Evolutionary conservation across 1,140 invertebrate species (phyloP).

Genomic region (Philopotamus ludificatus): DNA sequence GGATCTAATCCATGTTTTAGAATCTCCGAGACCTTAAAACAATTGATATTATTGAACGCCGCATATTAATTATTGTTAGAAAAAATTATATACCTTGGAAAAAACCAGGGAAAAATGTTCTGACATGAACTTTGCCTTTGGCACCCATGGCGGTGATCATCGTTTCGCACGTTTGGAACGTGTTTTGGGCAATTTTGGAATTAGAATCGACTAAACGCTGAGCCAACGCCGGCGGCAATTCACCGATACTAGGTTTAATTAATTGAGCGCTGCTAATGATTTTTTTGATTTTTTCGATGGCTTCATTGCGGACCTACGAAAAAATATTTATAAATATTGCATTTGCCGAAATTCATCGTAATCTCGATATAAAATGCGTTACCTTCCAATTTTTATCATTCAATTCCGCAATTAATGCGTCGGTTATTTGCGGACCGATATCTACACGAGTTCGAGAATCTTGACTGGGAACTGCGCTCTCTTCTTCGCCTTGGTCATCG

Average conservation of each 20-base stretch:
- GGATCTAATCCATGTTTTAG: constrained; percentile 72
- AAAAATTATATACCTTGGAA: constrained; percentile 66
- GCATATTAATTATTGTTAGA: constrained; percentile 1
- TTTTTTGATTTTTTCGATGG: constrained; percentile 72
- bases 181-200: constrained; percentile 82
- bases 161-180: constrained; percentile 77
- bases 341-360: too few relatives aligned
- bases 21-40: constrained; percentile 60
- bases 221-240: constrained; percentile 75
- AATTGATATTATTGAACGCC: neutral
- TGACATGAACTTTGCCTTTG: constrained; percentile 75
- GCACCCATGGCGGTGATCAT: constrained; percentile 80
- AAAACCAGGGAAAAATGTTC: constrained; percentile 80
- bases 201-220: constrained; percentile 83
- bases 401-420: constrained; percentile 76
- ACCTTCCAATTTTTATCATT: constrained; percentile 94
- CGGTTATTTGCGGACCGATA: constrained; percentile 83
- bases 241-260: constrained; percentile 79
- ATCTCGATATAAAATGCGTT: constrained; percentile 1
- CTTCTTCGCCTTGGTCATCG: constrained; percentile 57
- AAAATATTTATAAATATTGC: neutral
- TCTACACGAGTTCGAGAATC: constrained; percentile 77
- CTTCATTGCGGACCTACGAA: constrained; percentile 76
- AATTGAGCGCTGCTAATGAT: constrained; percentile 76
- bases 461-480: constrained; percentile 56